Base-by-base conservation (phyloP, 2,797 vertebrate genomes). In the Ibycter americanus region DNA sequence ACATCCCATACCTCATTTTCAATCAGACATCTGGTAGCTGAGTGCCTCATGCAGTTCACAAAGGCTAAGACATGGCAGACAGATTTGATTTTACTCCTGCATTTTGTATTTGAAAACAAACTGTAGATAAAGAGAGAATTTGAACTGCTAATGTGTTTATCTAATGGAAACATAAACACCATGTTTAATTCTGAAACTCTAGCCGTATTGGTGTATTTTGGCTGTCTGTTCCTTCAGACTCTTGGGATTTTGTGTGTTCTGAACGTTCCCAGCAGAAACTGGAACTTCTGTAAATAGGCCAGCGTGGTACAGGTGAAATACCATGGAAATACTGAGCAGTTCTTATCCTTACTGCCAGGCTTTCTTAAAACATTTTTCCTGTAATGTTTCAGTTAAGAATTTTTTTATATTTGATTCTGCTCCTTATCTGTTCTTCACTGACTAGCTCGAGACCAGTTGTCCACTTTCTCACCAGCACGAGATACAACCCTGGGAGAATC, bases 391-490 rank as follows among this genome's bases (percentile, higher is more conserved):
- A 59, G 46, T 71, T 82, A 56, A 66, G 49, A 71, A 38, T 44
- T 21, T 55, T 38, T 44, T 21, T 55, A 4, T 27, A 27, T 62
- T 61, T 90, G 29, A 71, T 74, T 88, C 77, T 52, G 14, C 61
- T 71, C 74, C 58, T 85, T 90, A 42, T 72, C 82, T 87, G 62
- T 79, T 93, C 38, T 67, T 91, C 36, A 25, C 44, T 73, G 54
- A 58, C 62, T 68, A 97, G 97, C 80, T 97, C 96, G 3, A 96
- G 94, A 42, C 96, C 97, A 74, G 97, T 97, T 93, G 82, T 96
- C 92, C 83, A 42, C 42, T 74, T 97, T 67, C 70, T 85, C 7
- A 9, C 87, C n/a, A 84, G 82, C 58, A 52, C 93, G 83, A 87
- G 22, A 46, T 97, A 98, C 77, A 82, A 6, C 16, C 98, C 96